Percentiles rank a stretch among this genome's conserved stretches.
Conservation (phyloP, 1,140 invertebrate genomes). For the Lordiphosa stackelbergi region DNA sequence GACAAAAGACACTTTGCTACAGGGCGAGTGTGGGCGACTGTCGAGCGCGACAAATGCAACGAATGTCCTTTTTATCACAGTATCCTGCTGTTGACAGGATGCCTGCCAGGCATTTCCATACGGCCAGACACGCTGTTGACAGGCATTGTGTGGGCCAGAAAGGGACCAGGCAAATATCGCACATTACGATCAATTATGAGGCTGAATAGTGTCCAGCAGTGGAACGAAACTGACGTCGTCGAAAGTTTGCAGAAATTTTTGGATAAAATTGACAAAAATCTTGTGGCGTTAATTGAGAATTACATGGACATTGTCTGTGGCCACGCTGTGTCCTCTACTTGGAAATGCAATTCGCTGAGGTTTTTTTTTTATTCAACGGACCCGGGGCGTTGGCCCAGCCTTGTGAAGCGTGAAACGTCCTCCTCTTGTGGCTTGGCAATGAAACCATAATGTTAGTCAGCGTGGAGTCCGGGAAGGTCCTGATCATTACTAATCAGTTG, state of each 20-base stretch:
- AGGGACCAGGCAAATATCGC: constrained; percentile 43
- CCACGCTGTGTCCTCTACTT: constrained; percentile 50
- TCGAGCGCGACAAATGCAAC: constrained; percentile 46
- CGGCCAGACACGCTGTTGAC: constrained; percentile 39
- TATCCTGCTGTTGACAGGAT: constrained; percentile 47
- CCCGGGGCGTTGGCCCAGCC: constrained; percentile 28
- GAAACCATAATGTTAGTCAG: constrained; percentile 70
- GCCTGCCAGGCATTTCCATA: constrained; percentile 14
- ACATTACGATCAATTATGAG: constrained; percentile 76
- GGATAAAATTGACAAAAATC: constrained; percentile 14
- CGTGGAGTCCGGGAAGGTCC: constrained; percentile 40
- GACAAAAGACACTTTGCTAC: constrained; percentile 17
- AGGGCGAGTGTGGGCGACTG: constrained; percentile 24
- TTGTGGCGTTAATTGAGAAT: constrained; percentile 73
- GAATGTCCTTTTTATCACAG: constrained; percentile 32
- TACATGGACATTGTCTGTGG: constrained; percentile 66
- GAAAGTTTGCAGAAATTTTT: constrained; percentile 40
- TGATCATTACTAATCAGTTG: constrained; percentile 47
- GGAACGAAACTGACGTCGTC: constrained; percentile 30
- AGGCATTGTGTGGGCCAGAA: constrained; percentile 25
- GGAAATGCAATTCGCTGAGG: constrained; percentile 48
- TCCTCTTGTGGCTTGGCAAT: constrained; percentile 71
- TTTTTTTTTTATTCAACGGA: constrained; percentile 24
- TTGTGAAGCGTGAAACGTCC: constrained; percentile 55
- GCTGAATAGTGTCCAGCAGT: constrained; percentile 61